Conservation (phyloP, 1,140 invertebrate species). For the Dendroctonus valens region DNA sequence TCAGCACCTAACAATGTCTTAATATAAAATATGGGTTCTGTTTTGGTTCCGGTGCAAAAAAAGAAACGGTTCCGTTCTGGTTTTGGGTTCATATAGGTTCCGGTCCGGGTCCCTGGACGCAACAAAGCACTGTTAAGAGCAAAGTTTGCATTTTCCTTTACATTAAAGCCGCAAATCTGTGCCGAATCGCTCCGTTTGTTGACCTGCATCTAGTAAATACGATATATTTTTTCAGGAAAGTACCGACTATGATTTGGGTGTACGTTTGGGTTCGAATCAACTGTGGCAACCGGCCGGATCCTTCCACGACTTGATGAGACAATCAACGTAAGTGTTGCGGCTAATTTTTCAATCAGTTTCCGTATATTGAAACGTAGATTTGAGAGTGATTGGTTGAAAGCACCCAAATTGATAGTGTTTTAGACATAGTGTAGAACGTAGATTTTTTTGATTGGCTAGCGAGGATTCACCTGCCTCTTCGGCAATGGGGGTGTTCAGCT, state of each 20-base stretch:
- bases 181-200: no score
- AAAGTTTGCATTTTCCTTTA: background rate
- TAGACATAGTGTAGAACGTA: conserved; percentile 29
- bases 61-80: no score
- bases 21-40: no score
- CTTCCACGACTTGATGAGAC: conserved; percentile 41
- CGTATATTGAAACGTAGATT: no score
- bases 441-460: conserved; percentile 32
- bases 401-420: background rate
- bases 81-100: no score
- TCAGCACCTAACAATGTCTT: no score
- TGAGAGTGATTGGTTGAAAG: no score
- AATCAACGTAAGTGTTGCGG: conserved; percentile 61
- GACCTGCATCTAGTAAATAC: background rate
- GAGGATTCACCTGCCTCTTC: conserved; percentile 31
- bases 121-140: conserved; percentile 7
- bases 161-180: no score
- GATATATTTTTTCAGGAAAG: conserved; percentile 57
- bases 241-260: conserved; percentile 66
- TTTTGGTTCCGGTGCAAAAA: no score
- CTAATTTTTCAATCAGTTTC: conserved; percentile 6
- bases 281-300: conserved; percentile 66
- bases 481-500: conserved; percentile 28
- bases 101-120: no score
- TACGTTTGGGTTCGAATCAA: conserved; percentile 64